These are phyloP conservation scores for Neopelma chrysocephalum DNA, from an alignment of 2,797 vertebrate genomes.

Conservation along the genomic window DNA sequence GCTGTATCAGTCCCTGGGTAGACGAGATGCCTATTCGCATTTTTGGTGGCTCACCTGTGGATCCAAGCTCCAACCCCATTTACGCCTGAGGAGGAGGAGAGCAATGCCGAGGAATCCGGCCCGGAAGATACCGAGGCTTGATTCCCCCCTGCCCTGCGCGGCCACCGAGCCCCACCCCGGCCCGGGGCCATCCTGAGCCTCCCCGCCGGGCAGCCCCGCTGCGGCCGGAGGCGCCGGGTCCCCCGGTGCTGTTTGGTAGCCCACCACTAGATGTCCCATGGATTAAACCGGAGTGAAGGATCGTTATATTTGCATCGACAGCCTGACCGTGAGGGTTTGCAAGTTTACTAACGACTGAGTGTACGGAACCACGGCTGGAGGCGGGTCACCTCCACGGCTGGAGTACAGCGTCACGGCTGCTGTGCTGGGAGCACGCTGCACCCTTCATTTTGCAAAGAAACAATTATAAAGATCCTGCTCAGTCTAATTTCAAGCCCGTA, in stretches of 20 bases:
- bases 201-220: neutral
- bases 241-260: conserved; percentile 18
- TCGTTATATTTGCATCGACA: neutral
- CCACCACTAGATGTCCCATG: conserved; percentile 74
- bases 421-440: neutral
- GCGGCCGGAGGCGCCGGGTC: accelerated
- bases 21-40: accelerated
- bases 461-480: neutral
- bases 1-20: neutral
- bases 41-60: neutral
- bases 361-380: neutral
- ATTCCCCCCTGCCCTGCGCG: accelerated
- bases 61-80: neutral
- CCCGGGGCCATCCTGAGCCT: accelerated
- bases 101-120: neutral
- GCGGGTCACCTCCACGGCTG: neutral
- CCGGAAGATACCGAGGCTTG: neutral
- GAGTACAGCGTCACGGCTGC: accelerated
- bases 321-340: neutral
- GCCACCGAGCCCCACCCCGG: neutral
- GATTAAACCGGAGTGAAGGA: conserved; percentile 24
- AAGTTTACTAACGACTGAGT: neutral
- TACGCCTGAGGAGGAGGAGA: neutral
- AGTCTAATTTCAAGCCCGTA: neutral
- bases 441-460: neutral